phyloP scores from a whole-genome alignment of 2,888 invertebrate genomes.

The Meandrusa payeni region DNA sequence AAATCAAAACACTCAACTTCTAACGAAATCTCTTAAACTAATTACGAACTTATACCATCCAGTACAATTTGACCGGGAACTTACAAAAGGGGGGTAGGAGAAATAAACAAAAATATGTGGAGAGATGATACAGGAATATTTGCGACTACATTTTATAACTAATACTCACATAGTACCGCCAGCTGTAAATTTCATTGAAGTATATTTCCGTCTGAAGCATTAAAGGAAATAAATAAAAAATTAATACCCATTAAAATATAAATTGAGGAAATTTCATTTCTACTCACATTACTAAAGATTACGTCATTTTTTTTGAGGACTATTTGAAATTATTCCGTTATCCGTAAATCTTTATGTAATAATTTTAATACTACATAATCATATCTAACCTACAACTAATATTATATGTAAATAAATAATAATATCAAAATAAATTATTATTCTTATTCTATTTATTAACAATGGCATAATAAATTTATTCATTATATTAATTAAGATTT shows the following conservation, averaged over 20 bases:
- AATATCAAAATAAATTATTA: too few relatives aligned
- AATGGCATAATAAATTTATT: too few relatives aligned
- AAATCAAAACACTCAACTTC: constrained; percentile 31
- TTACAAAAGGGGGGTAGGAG: constrained; percentile 30
- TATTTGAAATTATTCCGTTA: too few relatives aligned
- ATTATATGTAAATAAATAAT: too few relatives aligned
- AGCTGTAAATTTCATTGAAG: constrained; percentile 75
- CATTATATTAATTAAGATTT: too few relatives aligned
- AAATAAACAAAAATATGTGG: constrained; percentile 22
- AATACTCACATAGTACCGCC: constrained; percentile 72
- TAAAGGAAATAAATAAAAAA: constrained; percentile 44
- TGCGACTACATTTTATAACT: constrained; percentile 21
- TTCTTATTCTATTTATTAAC: too few relatives aligned
- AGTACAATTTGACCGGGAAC: constrained; percentile 42
- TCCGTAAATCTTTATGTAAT: too few relatives aligned
- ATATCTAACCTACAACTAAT: too few relatives aligned
- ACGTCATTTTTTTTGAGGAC: too few relatives aligned
- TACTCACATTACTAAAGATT: too few relatives aligned
- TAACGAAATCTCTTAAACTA: constrained; percentile 34
- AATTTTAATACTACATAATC: too few relatives aligned
- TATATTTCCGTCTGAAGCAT: constrained; percentile 72
- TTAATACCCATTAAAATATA: constrained; percentile 23
- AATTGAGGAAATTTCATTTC: too few relatives aligned
- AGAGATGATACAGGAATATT: constrained; percentile 26
- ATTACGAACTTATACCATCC: constrained; percentile 44